Percentiles rank a stretch among this genome's conserved stretches.
phyloP scores from a whole-genome alignment of 1,140 invertebrate genomes.

The Rhagoletis pomonella region DNA sequence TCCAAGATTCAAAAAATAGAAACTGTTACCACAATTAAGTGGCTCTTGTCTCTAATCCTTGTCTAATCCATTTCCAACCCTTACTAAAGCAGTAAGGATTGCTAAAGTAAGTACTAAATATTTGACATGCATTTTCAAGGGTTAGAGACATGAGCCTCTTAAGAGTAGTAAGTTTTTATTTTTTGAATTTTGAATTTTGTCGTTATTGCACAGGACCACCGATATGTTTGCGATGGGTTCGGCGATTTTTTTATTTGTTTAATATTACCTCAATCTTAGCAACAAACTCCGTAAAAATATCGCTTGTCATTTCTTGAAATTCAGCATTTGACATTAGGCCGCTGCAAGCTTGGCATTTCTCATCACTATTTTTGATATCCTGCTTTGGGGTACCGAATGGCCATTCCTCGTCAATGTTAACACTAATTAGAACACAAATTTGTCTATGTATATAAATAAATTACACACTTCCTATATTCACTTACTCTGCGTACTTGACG shows the following conservation, averaged over 20 bases:
- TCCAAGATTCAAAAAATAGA: too few species aligned
- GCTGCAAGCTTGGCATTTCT: not conserved
- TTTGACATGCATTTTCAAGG: not conserved
- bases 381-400: constrained; percentile 44
- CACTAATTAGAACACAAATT: constrained; percentile 13
- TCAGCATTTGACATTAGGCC: constrained; percentile 33
- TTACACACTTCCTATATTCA: not conserved
- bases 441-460: not conserved
- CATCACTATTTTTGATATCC: not conserved
- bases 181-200: too few species aligned
- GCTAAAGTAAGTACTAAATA: not conserved
- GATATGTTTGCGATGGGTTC: not conserved
- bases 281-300: constrained; percentile 53
- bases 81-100: too few species aligned
- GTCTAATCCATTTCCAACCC: too few species aligned
- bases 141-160: too few species aligned
- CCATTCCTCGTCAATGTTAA: constrained; percentile 53
- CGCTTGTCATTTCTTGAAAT: constrained; percentile 55
- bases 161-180: too few species aligned
- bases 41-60: too few species aligned
- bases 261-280: constrained; percentile 54
- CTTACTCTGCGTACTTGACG: constrained; percentile 77
- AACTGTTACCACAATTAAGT: too few species aligned
- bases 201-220: not conserved
- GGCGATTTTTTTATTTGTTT: not conserved